Evolutionary conservation across 2,797 vertebrate species (phyloP), one percentile per base, ranked within the genome.

Genomic region (Acanthopagrus latus): DNA sequence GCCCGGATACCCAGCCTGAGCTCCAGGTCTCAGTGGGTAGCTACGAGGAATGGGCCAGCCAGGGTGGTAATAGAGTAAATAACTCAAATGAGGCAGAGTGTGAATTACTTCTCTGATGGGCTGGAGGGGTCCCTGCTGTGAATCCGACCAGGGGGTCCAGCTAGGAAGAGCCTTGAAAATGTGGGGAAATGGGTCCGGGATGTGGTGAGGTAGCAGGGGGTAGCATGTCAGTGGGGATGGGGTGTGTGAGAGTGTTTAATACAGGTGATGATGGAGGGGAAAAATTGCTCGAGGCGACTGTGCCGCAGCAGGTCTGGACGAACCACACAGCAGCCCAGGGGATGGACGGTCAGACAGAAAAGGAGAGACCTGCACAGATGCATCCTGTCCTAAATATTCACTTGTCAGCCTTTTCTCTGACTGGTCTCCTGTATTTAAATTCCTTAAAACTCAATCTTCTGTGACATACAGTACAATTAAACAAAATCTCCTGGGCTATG

Each of bases 31-130:
- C 92, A 86, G 91, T 90, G 89, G 93, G 93, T 88, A 90, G 82
- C 89, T 75, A 57, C 43, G 41, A 78, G 88, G 92, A 92, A 85
- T 82, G 87, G 89, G 83, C 82, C 71, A 80, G 85, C 86, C 79
- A 78, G 82, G 87, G 93, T 92, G 93, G 93, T 95, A 95, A 96
- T 96, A 89, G 94, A 95, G 93, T 94, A 95, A 95, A 96, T 95
- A 95, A 95, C 94, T 95, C 93, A 96, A 95, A 95, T 95, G 95
- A 95, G 94, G 83, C 89, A 90, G 90, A 86, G 95, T 96, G 95
- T 90, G 95, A 95, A 96, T 96, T 96, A 95, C 93, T 95, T 95
- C 93, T 93, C 86, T 93, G 93, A 95, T 94, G 89, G 90, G 82
- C 92, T 92, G 79, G 57, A 89, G 76, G 88, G 90, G 88, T 88